Evolutionary conservation across 2,113 vertebrate species (phyloP).

Genomic region (Trichomycterus rosablanca): DNA sequence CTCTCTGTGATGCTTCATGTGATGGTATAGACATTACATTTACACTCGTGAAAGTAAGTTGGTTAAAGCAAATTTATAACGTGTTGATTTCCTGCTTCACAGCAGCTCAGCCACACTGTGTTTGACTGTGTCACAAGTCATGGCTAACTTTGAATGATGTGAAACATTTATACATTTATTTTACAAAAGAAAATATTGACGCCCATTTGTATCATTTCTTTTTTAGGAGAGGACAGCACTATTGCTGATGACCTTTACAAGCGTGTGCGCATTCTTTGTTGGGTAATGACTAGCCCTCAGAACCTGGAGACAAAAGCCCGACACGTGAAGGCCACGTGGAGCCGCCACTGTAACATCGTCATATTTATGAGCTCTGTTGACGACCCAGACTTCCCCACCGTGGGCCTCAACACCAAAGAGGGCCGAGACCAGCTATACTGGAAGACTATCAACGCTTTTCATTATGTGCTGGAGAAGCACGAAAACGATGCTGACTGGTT

Average conservation of each 20-base stretch:
- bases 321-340: constrained; percentile 67
- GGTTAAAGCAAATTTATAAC: no score
- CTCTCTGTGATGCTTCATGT: no score
- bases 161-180: no score
- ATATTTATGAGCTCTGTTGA: constrained; percentile 71
- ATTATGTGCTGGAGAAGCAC: constrained; percentile 68
- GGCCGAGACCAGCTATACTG: constrained; percentile 72
- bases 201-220: not conserved
- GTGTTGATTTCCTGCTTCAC: no score
- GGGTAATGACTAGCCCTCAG: constrained; percentile 68
- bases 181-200: no score
- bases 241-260: constrained; percentile 62
- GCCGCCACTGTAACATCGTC: constrained; percentile 64
- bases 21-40: no score
- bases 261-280: constrained; percentile 71
- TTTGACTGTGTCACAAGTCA: no score
- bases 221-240: constrained; percentile 61
- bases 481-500: constrained; percentile 69
- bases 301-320: constrained; percentile 65
- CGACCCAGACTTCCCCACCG: constrained; percentile 57
- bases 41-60: no score
- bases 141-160: no score
- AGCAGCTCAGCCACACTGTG: no score
- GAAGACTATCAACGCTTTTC: constrained; percentile 73
- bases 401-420: constrained; percentile 67